Base-by-base conservation (phyloP, 2,888 invertebrate genomes). In the Chirona hameri region DNA sequence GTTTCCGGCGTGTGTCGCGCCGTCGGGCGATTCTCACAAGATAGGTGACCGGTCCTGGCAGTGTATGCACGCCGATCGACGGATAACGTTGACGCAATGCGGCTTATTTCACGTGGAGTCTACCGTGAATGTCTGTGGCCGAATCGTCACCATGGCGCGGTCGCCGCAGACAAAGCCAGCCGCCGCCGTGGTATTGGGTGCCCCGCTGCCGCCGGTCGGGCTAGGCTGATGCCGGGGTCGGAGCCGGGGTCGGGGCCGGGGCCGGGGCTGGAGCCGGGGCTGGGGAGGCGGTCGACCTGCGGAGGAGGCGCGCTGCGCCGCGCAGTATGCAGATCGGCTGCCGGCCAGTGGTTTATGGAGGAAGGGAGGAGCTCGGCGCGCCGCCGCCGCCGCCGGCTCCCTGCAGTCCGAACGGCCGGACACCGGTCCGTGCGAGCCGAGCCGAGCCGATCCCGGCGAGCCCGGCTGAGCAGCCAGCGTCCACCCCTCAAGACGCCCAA, bases 271-370 rank as follows among this genome's bases (percentile, higher is more conserved):
- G 65, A n/a, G 72, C 31, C 31, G 31, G n/a, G n/a, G 31, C 72
- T 72, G 7, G 31, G 39, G 39, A 39, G 39, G 39, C 52, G 52
- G 52, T 52, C 52, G 52, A 52, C 52, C 52, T 1, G 52, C 52
- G 52, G 15, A 18, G 52, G 15, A 52, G 52, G 52, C 52, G 52
- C 52, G 52, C 52, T 18, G 52, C 52, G 18, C 52, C 52, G 52
- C 52, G 52, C 52, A 52, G 76, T 76, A 76, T 76, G 76, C 76
- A 76, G 76, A 76, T 76, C 3, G 76, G 76, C 24, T 39, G 76
- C 76, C 76, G 76, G 31, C 10, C 76, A 46, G 76, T 76, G 76
- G 76, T 76, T 76, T 76, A 76, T 76, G 76, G 76, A 76, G 76
- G 76, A 76, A 76, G 76, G 76, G 46, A 46, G 76, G 76, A 18